These are phyloP conservation scores for Drosophila affinis DNA, from an alignment of 2,888 invertebrate genomes.

Conservation along the genomic window DNA sequence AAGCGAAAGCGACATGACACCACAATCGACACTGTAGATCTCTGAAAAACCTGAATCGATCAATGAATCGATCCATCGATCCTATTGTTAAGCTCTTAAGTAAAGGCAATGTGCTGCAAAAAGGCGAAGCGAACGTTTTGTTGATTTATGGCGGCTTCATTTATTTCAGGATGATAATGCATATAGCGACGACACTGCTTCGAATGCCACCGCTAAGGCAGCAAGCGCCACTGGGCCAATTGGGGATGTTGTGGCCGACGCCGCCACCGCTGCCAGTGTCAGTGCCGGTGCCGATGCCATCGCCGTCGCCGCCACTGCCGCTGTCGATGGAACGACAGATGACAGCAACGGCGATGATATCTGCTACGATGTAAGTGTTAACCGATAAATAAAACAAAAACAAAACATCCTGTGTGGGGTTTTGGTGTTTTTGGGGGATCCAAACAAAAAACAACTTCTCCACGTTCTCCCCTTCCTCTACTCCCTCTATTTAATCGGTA, in stretches of 20 bases:
- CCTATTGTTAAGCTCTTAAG: slow-evolving; percentile 42
- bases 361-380: slow-evolving; percentile 58
- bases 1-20: neutral
- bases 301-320: slow-evolving; percentile 3
- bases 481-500: slow-evolving; percentile 17
- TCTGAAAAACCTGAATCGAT: neutral
- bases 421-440: neutral
- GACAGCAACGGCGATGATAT: slow-evolving; percentile 64
- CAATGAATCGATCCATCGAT: slow-evolving; percentile 5
- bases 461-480: neutral
- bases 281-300: no score
- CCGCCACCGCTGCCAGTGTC: neutral
- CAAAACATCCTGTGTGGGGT: neutral
- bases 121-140: slow-evolving; percentile 47
- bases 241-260: slow-evolving; percentile 16
- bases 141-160: slow-evolving; percentile 64
- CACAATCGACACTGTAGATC: neutral
- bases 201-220: neutral
- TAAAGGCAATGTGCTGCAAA: slow-evolving; percentile 49
- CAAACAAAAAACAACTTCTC: neutral
- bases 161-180: slow-evolving; percentile 77
- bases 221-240: neutral
- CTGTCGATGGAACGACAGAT: slow-evolving; percentile 42
- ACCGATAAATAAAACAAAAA: neutral
- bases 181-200: slow-evolving; percentile 34